Base-by-base conservation (phyloP, 2,113 vertebrate genomes). In the Lutjanus erythropterus region DNA sequence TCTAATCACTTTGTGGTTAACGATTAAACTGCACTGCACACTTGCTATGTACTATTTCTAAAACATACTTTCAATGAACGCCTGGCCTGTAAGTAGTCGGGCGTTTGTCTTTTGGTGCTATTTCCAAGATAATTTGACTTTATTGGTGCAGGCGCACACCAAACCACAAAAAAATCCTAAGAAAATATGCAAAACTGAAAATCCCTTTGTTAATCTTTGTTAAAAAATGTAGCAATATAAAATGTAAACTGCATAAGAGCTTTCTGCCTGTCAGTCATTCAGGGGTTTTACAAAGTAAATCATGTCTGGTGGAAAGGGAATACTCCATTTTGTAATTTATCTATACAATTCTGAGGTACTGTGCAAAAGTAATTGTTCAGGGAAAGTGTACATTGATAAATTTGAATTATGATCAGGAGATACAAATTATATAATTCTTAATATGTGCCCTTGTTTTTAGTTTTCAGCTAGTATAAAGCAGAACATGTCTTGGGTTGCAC, bases 351-450 rank as follows among this genome's bases (percentile, higher is more conserved):
- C 44, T 91, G 86, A 91, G 94, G 95, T 95, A 94, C 94, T 94
- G 94, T 95, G 93, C 93, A 94, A 93, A 93, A 86, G 55, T 82
- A 89, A 90, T 92, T 90, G 91, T 95, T 95, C 93, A 95, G 93
- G 93, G 94, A 94, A 91, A 88, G 69, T 88, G 90, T 92, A 87
- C 71, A 89, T 88, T 83, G 67, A 85, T 72, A 87, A 86, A 89
- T 91, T 88, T 88, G 75, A 92, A 82, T 88, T 78, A 83, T 92
- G 86, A 92, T 87, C 84, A 93, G 84, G 91, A 93, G 85, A 92
- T 81, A 81, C 83, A 90, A 91, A 90, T 88, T 83, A 75, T 89
- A 86, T 87, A 78, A 85, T 83, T 88, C 72, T 86, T 84, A 81
- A 76, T 79, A 80, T 89, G 88, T 91, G 78, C 93, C 89, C 92